Base-by-base conservation (phyloP, 2,113 vertebrate species). In the Zosterops japonicus region DNA sequence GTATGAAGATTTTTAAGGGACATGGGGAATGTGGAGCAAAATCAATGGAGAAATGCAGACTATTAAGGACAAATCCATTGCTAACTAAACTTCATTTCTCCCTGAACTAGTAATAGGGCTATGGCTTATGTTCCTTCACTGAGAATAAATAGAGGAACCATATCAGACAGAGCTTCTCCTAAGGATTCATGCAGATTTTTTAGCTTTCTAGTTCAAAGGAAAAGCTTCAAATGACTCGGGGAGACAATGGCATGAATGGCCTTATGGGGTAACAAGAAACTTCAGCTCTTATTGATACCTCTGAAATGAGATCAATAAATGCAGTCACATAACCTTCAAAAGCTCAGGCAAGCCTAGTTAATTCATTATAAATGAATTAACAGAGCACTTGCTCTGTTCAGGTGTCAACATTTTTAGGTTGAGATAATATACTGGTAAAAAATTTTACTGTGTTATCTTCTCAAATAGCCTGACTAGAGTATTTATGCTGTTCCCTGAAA, bases 241-340 rank as follows among this genome's bases (percentile, higher is more conserved):
- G 78, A 95, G 64, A 90, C 52, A 80, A 70, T 36, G 42, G 67
- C 23, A 39, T 12, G 42, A 91, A 64, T 5, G 18, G 49, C 50
- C 46, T 79, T 83, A 35, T 21, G 35, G 47, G 29, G 70, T 79
- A 88, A 88, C 56, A 93, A 86, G 68, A 71, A 82, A 53, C 83
- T 84, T 91, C 75, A 95, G 70, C 59, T 82, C 81, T 65, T 86
- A 90, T 25, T 93, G 91, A 31, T 79, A 90, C 19, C 36, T 75
- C 29, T 50, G 52, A 87, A 88, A 83, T 22, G 25, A 88, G 60
- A 95, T 83, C 87, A 90, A 90, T 93, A 89, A 79, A 83, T 42
- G 46, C 39, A 90, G 90, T 83, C 83, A 70, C 12, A 72, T 42
- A 91, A 87, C 68, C 49, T 96, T 90, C 91, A 93, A 91, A 91